Base-by-base conservation (phyloP, 2,797 vertebrate species). In the Thunnus albacares region DNA sequence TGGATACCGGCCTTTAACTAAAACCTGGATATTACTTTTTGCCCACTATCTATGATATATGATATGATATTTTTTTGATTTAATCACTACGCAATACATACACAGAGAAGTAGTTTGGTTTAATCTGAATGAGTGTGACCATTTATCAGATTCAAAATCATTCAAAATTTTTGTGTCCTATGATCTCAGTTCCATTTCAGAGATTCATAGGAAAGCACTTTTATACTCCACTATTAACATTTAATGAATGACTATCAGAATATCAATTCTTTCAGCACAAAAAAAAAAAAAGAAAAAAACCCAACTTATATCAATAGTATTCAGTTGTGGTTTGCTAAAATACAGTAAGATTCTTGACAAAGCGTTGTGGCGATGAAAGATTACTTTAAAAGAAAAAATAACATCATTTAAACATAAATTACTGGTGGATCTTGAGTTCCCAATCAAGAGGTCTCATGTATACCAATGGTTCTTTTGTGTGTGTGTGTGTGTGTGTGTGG, bases 21-120 rank as follows among this genome's bases (percentile, higher is more conserved):
- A 52, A 51, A 65, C 49, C 30, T 22, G 30, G 20, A 43, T 22
- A 53, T 63, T 45, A 55, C 6, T 18, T 75, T 83, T n/a, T 71
- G 17, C 55, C 43, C 63, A 66, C n/a, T n/a, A 62, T 3, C 17
- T 35, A 30, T 58, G 11, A 63, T 22, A 28, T 38, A 38, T 38
- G 9, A 61, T 49, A 3, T 57, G 1, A 60, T 5, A 43, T 43
- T 26, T 4, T 26, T 22, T 38, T 49, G 24, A 67, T 68, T 28
- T 38, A 60, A 62, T 79, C 22, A 51, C 4, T 1, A 26, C 17
- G 61, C 2, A 51, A 30, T 15, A 33, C 11, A 38, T 18, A 58
- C 11, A 53, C 38, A 53, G 6, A 6, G 4, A 49, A 52, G 9
- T 22, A 13, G 35, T 5, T 11, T 8, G 24, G 3, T 56, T 28